Base-by-base conservation (phyloP, 2,113 vertebrate species). In the Sinocyclocheilus maitianheensis region DNA sequence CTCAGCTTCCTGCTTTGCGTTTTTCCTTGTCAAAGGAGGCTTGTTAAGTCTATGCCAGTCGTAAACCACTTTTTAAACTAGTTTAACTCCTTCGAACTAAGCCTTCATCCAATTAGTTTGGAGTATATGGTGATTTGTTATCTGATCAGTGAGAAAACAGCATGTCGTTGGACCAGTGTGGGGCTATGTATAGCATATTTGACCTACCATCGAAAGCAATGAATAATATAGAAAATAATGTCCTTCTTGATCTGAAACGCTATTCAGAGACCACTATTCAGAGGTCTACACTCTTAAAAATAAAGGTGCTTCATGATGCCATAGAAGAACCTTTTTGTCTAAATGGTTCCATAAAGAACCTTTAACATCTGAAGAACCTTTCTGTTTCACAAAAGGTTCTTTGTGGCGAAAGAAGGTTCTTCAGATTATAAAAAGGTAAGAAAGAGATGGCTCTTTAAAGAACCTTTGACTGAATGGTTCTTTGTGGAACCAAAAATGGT, bases 81-180 rank as follows among this genome's bases (percentile, higher is more conserved):
- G 26, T 85, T 74, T 83, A 67, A 75, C 74, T 83, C 86, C 30
- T 55, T 74, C 75, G 46, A 76, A 84, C 86, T 85, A 87, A 85
- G 80, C 82, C 58, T 67, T 89, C 86, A 89, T 87, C 86, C 86
- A 89, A 85, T 89, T 89, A 89, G 88, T 77, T 87, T 10, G 22
- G 78, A 85, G 51, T 85, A 83, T 87, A 74, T 71, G 71, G 88
- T 74, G 85, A 89, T 87, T 87, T 87, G 88, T 87, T 79, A 89
- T 89, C 46, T 75, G 63, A 62, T 74, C 79, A 72, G 81, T 87
- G 53, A 79, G 58, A 67, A 20, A 81, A 85, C 72, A 87, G 84
- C 83, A 83, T 85, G 85, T 60, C 53, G 62, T 20, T 34, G 55
- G 72, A 81, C 30, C 58, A 63, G 83, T 75, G 81, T 87, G 62